phyloP scores from a whole-genome alignment of 2,888 invertebrate genomes.

The Nemoura dubitans region DNA sequence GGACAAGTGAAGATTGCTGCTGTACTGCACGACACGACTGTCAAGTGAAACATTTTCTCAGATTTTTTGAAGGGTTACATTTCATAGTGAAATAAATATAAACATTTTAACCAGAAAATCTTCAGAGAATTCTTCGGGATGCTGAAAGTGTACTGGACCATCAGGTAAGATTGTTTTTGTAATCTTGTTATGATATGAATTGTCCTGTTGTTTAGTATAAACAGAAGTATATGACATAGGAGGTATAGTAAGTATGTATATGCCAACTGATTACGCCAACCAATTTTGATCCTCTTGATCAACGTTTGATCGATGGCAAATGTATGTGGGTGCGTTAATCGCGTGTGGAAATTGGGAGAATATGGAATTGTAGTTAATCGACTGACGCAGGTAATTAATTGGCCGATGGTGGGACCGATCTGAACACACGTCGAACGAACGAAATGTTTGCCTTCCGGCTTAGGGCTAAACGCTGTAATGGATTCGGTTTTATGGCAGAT shows the following conservation, averaged over 20 bases:
- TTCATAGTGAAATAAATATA: not conserved
- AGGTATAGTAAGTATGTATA: not conserved
- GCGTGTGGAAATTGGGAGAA: not conserved
- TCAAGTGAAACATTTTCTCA: not conserved
- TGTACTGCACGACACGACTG: not conserved
- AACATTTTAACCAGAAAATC: not conserved
- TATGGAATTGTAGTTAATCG: not conserved
- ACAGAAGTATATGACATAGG: no score
- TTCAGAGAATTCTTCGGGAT: not conserved
- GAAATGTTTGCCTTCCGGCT: not conserved
- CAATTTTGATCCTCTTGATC: not conserved
- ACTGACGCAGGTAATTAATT: not conserved
- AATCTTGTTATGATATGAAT: not conserved
- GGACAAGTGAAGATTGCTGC: not conserved
- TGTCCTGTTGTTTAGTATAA: no score
- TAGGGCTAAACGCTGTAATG: not conserved
- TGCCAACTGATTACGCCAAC: not conserved
- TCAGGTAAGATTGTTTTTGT: not conserved
- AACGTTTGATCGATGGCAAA: not conserved
- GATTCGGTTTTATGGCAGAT: not conserved
- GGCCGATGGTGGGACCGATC: not conserved
- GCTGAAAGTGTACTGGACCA: not conserved
- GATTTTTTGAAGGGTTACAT: not conserved
- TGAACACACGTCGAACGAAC: not conserved
- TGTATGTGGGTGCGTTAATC: not conserved